phyloP scores from a whole-genome alignment of 2,797 vertebrate species.

The Cynodonichthys magdalenae region DNA sequence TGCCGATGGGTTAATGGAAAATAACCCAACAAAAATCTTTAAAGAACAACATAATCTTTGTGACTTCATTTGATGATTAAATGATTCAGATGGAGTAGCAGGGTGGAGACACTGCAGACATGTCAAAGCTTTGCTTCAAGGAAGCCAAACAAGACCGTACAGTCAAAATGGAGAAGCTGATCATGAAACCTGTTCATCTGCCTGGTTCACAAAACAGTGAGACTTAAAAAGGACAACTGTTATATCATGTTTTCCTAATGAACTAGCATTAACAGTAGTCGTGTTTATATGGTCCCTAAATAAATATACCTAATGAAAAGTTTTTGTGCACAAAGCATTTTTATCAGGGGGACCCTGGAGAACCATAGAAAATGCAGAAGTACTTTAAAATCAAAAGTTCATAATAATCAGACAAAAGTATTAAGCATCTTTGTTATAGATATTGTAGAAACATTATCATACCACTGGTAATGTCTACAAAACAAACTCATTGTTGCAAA shows the following conservation, averaged over 20 bases:
- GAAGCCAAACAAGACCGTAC: conserved; percentile 13
- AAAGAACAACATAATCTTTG: conserved; percentile 15
- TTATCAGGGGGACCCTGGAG: background rate
- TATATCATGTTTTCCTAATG: background rate
- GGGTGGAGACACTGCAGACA: conserved; percentile 48
- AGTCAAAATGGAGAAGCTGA: conserved; percentile 29
- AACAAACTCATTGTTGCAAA: background rate
- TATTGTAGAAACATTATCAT: background rate
- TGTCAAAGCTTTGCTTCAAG: conserved; percentile 46
- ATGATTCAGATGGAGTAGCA: conserved; percentile 29
- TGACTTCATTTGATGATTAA: conserved; percentile 26
- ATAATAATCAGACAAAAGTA: background rate
- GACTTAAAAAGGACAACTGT: background rate
- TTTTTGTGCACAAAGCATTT: background rate
- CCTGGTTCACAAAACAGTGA: conserved; percentile 1
- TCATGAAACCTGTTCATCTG: conserved; percentile 24
- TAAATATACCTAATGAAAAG: background rate
- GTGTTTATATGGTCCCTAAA: background rate
- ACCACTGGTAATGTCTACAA: background rate
- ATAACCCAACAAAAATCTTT: conserved; percentile 14
- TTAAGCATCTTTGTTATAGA: background rate
- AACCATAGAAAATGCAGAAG: background rate
- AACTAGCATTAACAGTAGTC: background rate
- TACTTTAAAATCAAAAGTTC: background rate
- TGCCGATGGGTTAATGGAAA: conserved; percentile 4